Base-by-base conservation (phyloP, 2,888 invertebrate genomes). In the Ypsolopha scabrella region DNA sequence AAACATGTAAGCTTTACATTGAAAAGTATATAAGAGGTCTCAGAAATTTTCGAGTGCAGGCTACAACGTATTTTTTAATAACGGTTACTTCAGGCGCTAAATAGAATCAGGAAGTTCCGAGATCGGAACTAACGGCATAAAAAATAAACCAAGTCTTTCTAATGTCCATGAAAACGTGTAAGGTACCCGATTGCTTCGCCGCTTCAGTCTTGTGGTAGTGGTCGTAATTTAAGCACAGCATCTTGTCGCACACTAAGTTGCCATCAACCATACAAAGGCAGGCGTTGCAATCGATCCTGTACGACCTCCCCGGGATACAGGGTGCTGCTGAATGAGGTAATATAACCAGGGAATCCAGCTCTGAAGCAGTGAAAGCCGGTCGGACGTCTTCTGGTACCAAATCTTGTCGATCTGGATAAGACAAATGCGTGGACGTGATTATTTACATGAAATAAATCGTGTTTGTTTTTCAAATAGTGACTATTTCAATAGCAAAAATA, bases 281-380 rank as follows among this genome's bases (percentile, higher is more conserved):
- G 51, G 70, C 75, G 66, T 87, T 87, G 70, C 87, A 87, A 67
- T 87, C 85, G 70, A 81, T 56, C 6, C 86, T 70, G 67, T 88
- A 88, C 62, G 75, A 75, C 48, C 64, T 64, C 0, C 80, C 76
- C 0, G 88, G 82, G 56, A 70, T 67, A 64, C 88, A 88, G 6
- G 63, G 55, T 0, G 61, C 48, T 0, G 71, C 61, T 7, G 62
- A 49, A 53, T 72, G 61, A 0, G 61, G 55, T 0, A 82, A 52
- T 0, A 38, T 24, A 1, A 65, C 61, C 0, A 76, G 51, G 0
- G 53, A 44, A 1, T 53, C 47, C 10, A 63, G 36, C 48, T 67
- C 57, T 6, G 49, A 10, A 41, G 54, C 11, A 0, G 50, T 41
- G 11, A 67, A 60, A 9, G 52, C 45, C 9, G 60, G 59, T 0